Evolutionary conservation across 1,140 invertebrate genomes (phyloP), one percentile per base, ranked within the genome.

Genomic region (Pseudomyrmex pallidus): DNA sequence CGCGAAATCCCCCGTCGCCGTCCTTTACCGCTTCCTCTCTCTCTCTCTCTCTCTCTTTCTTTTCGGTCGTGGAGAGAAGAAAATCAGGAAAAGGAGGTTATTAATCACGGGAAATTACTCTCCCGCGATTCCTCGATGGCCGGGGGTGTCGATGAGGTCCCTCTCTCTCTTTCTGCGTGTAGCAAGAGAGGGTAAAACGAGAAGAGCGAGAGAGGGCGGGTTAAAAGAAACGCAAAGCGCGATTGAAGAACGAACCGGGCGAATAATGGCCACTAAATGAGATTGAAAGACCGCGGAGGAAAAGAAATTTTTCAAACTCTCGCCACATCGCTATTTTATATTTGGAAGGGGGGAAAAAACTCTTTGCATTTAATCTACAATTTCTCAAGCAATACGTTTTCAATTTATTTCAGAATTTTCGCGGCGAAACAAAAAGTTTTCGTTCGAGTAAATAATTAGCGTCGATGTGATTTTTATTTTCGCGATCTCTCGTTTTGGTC

Each of bases 81-180:
- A 80, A 80, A 80, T 80, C 66, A 80, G 76, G 82, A 84, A 86
- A 73, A 84, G 70, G 64, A 83, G 83, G 74, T 90, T 89, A 90
- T 90, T 90, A 90, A 89, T 90, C 88, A 88, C 73, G 61, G 74
- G 82, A 90, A 90, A 88, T 89, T 87, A 86, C 86, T 83, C 61
- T 84, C 73, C 25, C 25, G 61, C 73, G 73, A 84, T 84, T 56
- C 82, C 82, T 66, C 66, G 85, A 74, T 76, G 66, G 78, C 59
- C 63, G 74, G 56, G 17, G 63, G 64, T 61, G 72, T 44, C 35
- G 67, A 76, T 62, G 57, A 77, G 74, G 62, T 61, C 46, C 22
- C 5, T 66, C 35, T 35, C 4, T 35, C 35, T 35, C 35, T 35
- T 0, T 35, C 35, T 35, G 35, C 7, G 35, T 35, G 35, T 35